These are phyloP conservation scores for Caenorhabditis sp. DNA, from an alignment of 2,888 invertebrate species.

Conservation along the genomic window DNA sequence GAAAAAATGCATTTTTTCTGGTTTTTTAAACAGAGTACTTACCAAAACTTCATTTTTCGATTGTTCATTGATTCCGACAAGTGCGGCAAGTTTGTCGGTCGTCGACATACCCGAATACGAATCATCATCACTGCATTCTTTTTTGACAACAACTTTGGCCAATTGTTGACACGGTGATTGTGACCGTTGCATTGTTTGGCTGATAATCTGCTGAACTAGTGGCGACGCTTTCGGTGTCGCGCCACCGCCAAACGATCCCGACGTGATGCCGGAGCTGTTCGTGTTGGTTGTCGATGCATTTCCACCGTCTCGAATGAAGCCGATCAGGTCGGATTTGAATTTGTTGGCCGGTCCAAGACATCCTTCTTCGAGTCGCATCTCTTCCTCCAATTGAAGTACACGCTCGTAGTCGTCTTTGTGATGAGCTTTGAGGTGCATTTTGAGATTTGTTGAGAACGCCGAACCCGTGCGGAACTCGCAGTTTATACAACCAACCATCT, in stretches of 20 bases:
- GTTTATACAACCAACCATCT: conserved; percentile 65
- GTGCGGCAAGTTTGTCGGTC: conserved; percentile 55
- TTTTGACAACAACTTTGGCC: neutral
- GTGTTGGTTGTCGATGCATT: conserved; percentile 49
- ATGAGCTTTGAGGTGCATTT: conserved; percentile 66
- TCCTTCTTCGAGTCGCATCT: conserved; percentile 59
- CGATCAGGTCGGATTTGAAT: conserved; percentile 59
- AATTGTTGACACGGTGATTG: conserved; percentile 9
- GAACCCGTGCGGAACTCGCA: conserved; percentile 65
- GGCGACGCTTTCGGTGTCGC: conserved; percentile 46
- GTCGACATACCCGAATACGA: conserved; percentile 33
- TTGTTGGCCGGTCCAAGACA: conserved; percentile 56
- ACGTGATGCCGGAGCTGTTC: conserved; percentile 10
- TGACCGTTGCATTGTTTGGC: conserved; percentile 40
- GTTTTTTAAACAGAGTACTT: conserved; percentile 17
- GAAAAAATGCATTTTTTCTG: conserved; percentile 5
- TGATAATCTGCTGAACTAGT: conserved; percentile 56
- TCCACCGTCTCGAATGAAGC: conserved; percentile 58
- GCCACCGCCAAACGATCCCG: neutral
- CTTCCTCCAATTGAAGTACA: conserved; percentile 59
- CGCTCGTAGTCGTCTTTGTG: conserved; percentile 62
- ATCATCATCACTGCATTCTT: conserved; percentile 39
- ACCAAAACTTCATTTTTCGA: neutral
- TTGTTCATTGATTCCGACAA: conserved; percentile 45
- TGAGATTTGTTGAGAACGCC: conserved; percentile 65